Evolutionary conservation across 2,113 vertebrate species (phyloP).

Genomic region (Conger conger): DNA sequence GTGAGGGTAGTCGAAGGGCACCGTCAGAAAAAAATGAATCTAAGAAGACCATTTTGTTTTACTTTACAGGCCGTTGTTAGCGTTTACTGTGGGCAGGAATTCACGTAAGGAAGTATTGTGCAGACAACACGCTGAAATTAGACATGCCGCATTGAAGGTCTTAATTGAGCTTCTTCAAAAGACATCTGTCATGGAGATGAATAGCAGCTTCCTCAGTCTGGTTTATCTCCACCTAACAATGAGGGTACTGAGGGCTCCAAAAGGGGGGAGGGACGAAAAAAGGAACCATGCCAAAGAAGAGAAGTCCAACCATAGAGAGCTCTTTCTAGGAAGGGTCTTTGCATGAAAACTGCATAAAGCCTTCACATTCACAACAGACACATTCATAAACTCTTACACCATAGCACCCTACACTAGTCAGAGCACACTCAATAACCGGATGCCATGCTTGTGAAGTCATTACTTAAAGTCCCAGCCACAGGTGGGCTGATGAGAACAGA

Average conservation of each 20-base stretch:
- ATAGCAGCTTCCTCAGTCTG: neutral
- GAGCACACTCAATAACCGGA: too few species aligned
- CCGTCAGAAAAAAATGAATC: neutral
- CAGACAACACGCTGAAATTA: neutral
- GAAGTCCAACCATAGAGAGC: neutral
- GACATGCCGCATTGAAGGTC: neutral
- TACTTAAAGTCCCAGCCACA: too few species aligned
- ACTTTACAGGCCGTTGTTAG: neutral
- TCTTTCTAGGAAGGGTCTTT: neutral
- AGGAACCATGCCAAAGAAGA: neutral
- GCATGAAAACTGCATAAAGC: neutral
- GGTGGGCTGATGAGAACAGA: too few species aligned
- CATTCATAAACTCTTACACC: neutral
- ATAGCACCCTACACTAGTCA: too few species aligned
- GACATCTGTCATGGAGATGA: neutral
- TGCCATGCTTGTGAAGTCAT: neutral
- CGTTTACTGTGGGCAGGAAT: neutral
- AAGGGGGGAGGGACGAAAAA: neutral
- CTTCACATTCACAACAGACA: neutral
- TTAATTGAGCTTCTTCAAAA: slow-evolving; percentile 4
- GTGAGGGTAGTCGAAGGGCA: neutral
- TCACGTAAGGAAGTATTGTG: neutral
- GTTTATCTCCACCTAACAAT: slow-evolving; percentile 4
- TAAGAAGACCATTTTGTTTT: neutral
- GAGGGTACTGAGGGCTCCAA: neutral